These are phyloP conservation scores for Aix galericulata DNA, from an alignment of 2,113 vertebrate genomes.

Conservation along the genomic window DNA sequence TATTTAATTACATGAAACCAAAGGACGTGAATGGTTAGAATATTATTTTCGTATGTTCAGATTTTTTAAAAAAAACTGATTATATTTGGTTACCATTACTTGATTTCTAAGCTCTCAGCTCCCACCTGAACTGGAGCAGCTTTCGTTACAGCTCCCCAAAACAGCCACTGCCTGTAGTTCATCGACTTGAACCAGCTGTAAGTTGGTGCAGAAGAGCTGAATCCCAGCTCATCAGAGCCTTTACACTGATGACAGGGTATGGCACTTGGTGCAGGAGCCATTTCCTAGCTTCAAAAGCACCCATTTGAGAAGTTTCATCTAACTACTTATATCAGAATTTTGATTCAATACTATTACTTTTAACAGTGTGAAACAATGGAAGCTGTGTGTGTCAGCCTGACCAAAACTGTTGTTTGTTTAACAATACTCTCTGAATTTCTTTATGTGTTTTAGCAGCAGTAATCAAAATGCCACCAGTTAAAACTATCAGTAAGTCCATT, in stretches of 20 bases:
- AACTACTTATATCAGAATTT: not conserved
- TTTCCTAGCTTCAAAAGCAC: not conserved
- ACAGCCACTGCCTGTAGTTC: not conserved
- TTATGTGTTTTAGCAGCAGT: not conserved
- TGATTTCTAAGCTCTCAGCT: not conserved
- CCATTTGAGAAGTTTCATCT: not conserved
- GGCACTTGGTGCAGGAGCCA: not conserved
- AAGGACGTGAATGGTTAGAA: not conserved
- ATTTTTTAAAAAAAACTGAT: not conserved
- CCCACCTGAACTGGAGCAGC: not conserved
- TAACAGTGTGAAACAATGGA: not conserved
- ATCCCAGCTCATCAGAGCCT: not conserved
- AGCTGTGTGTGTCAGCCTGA: not conserved
- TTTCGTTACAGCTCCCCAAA: not conserved
- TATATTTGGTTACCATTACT: not conserved
- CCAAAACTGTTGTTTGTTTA: not conserved
- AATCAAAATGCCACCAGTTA: not conserved
- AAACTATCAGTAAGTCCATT: not conserved
- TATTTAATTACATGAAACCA: not conserved
- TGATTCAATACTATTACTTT: not conserved
- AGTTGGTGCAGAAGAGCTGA: not conserved
- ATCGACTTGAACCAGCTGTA: not conserved
- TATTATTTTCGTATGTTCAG: not conserved
- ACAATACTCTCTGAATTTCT: not conserved
- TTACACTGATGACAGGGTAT: not conserved